Base-by-base conservation (phyloP, 2,113 vertebrate species). In the Dascyllus trimaculatus region DNA sequence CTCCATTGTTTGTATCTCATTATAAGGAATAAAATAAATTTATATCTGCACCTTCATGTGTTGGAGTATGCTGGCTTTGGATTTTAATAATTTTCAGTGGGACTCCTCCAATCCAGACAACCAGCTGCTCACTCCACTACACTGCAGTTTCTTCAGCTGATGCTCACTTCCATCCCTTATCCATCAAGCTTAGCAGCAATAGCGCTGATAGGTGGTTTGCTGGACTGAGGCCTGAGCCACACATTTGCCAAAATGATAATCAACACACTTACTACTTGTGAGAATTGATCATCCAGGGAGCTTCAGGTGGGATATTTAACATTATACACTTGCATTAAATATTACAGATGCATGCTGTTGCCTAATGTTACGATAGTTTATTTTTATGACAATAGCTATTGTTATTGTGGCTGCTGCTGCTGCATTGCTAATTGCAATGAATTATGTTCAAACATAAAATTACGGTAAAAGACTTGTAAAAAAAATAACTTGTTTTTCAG, bases 111-210 rank as follows among this genome's bases (percentile, higher is more conserved):
- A 78, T 71, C 49, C 60, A 60, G 43, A 60, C 56, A 78, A 17
- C 22, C 65, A 67, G 56, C 64, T 71, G 38, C 18, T 81, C 81
- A 7, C 46, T 81, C 32, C 48, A 54, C 43, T 40, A 5, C 65
- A 78, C 65, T 62, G 46, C 48, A 53, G 70, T 53, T 70, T 72
- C 45, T 65, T 59, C 22, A 71, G 68, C 71, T 65, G 18, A 73
- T 76, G 21, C 54, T 77, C 66, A 68, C 56, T 70, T 65, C 56
- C 53, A 25, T 80, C 57, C 32, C 38, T 15, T 66, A 88, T 85
- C 76, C 71, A 87, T 87, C 81, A 72, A 71, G 71, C 74, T 82
- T 78, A 80, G 64, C 73, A 21, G 85, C 75, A 84, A 78, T 78
- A 84, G 57, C 70, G n/a, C 80, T 89, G 83, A 91, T 69, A 69